Base-by-base conservation (phyloP, 1,140 invertebrate species). In the Lethrus apterus region DNA sequence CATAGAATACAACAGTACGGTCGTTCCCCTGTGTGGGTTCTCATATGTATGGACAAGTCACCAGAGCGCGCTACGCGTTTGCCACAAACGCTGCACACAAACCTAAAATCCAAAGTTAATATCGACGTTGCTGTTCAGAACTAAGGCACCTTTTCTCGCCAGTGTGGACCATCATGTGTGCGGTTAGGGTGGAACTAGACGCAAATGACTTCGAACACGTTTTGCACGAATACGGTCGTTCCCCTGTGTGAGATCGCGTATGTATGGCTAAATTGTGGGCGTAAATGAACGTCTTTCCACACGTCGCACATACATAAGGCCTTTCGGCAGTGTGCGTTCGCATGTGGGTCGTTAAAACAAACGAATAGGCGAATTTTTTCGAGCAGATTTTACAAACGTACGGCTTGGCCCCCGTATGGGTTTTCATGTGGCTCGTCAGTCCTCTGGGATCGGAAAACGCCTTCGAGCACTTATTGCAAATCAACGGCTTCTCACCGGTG, bases 1-100 rank as follows among this genome's bases (percentile, higher is more conserved):
- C 77, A 80, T n/a, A 78, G 68, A 20, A 74, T 75, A 60, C 84
- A 88, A 79, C 86, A 0, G 85, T 87, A 60, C 89, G n/a, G n/a
- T n/a, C n/a, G n/a, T n/a, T n/a, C n/a, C n/a, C n/a, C n/a, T n/a
- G n/a, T n/a, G n/a, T n/a, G 77, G 0, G 70, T 75, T 7, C 75
- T 66, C 50, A 58, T 60, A 40, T 62, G 60, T 15, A 60, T 46
- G 2, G 33, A 38, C 11, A 62, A 33, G 45, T 60, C 56, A 10
- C 58, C 58, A 15, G 56, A 55, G 35, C 58, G 44, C 15, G 57
- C 57, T 7, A 55, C 50, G 33, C 45, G 54, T 44, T 62, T 62
- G 8, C 56, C 54, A 52, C 60, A 62, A 21, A 55, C 48, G 29
- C 32, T 47, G 34, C 60, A 62, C 11, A 51, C 26, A 46, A 57